Evolutionary conservation across 92 coral and sea anemone species (phyloP), one percentile per base, ranked within the genome.

Genomic region (Actinostola sp.): DNA sequence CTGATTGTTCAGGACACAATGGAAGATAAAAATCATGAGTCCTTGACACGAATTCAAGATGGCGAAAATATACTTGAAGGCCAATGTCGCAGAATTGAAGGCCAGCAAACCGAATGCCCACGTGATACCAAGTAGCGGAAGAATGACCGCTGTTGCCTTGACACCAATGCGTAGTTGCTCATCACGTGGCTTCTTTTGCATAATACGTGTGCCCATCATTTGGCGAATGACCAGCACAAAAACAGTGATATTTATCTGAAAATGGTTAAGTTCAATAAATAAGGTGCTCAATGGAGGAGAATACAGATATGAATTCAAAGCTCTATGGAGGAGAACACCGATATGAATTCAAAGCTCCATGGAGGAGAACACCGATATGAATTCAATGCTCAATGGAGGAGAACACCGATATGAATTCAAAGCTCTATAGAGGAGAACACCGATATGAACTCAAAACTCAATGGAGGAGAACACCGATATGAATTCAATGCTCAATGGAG

Each of bases 51-150:
- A 83, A 79, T 91, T 91, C 20, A 83, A 73, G 67, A 93, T 84
- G 78, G 93, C 88, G 72, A 93, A 93, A 16, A 90, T 67, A 66
- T 88, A 93, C 70, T 87, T 83, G 76, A 93, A 78, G 73, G 87
- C 83, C 55, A 93, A 57, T 0, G 94, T 86, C 13, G 81, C 88
- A 30, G 92, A 71, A 62, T 73, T 92, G 74, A 93, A 84, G 55
- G 92, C 86, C 66, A 93, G 66, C 67, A 93, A 80, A 16, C 98
- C 98, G 62, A 93, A 93, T 60, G 91, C 44, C 98, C 97, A 93
- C 63, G 98, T 90, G 82, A 84, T 61, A 7, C 98, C 98, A 41
- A 93, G 96, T 32, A 93, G 72, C 27, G 98, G 97, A 73, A 93
- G 88, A 31, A 90, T 77, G 32, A 91, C 92, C 14, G 96, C 98